Base-by-base conservation (phyloP, 1,140 invertebrate species). In the Globodera ellingtonae region DNA sequence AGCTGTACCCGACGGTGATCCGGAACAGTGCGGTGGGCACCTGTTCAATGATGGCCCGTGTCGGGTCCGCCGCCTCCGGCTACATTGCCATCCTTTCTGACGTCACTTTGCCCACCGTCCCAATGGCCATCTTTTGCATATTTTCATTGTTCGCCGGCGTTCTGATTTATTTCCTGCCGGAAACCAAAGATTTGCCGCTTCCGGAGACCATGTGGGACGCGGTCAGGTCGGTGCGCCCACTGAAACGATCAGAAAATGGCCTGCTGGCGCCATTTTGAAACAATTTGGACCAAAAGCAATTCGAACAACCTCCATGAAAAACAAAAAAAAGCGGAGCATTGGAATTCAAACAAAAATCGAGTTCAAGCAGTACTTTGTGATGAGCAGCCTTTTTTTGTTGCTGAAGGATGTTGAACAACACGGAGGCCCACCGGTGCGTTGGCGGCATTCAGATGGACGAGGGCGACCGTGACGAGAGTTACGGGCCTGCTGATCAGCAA, bases 1-100 rank as follows among this genome's bases (percentile, higher is more conserved):
- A 88, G 78, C 80, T 88, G 21, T 89, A 88, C 73, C 87, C 87
- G 52, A 88, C 87, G 3, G 85, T 88, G 15, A 86, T 88, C 62
- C 75, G 87, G 35, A 88, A 89, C 72, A 80, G 69, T 76, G 84
- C 84, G 7, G 84, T 85, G 46, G 84, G 84, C 9, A 82, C 85
- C 6, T 86, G 82, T 71, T 83, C 79, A 1, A 85, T 85, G 80
- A 77, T 81, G 0, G 87, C 86, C 52, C 83, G 87, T 48, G 75
- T 88, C 56, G 88, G 87, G n/a, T 80, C 88, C 1, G 88, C 85
- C 13, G 72, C 85, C 47, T 83, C 82, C 24, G 83, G 80, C n/a
- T 85, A 84, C 62, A 85, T 88, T 67, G 88, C 88, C 24, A 87
- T 88, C 24, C 62, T 85, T 44, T 83, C 81, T 6, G 82, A 84